Conservation (phyloP, 2,113 vertebrate species). For the Alosa alosa region DNA sequence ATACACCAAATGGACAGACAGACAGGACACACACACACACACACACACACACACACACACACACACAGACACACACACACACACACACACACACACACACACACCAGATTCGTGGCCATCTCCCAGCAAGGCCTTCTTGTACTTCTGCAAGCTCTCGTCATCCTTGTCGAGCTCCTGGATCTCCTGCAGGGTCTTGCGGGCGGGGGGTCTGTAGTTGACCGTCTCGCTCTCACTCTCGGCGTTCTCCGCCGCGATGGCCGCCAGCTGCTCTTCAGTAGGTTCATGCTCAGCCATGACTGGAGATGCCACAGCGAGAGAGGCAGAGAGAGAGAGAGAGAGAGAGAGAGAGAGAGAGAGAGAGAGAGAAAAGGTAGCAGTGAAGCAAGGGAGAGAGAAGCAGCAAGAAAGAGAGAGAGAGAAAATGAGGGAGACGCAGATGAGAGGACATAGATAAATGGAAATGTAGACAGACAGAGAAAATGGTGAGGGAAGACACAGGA, state of each 20-base stretch:
- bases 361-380: neutral
- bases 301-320: neutral
- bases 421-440: neutral
- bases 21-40: neutral
- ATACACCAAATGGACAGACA: neutral
- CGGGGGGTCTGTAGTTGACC: constrained; percentile 85
- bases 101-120: constrained; percentile 53
- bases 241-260: constrained; percentile 88
- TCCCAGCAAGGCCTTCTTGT: constrained; percentile 87
- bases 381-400: neutral
- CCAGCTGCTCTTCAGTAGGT: constrained; percentile 86
- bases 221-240: constrained; percentile 74
- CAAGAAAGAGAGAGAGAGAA: neutral
- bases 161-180: constrained; percentile 92
- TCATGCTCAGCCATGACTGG: constrained; percentile 90
- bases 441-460: neutral
- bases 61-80: neutral
- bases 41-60: neutral
- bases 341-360: neutral
- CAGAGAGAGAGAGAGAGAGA: neutral
- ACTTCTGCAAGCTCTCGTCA: constrained; percentile 91
- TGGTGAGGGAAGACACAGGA: neutral
- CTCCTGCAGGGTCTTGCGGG: constrained; percentile 88
- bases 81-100: neutral
- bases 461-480: neutral